Base-by-base conservation (phyloP, 2,797 vertebrate species). In the Dendrocincla fuliginosa region DNA sequence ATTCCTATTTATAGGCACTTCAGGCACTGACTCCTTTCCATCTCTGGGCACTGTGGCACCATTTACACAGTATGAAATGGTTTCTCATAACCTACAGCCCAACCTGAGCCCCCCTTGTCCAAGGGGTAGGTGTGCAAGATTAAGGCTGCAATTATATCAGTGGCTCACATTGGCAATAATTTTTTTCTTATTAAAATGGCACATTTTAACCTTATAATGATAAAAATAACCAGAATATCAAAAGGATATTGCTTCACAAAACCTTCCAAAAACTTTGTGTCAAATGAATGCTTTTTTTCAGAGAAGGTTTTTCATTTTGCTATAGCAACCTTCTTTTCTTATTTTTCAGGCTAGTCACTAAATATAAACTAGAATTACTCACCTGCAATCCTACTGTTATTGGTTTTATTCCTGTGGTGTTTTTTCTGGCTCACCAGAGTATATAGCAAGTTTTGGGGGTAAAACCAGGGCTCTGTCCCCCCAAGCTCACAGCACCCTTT, bases 401-500 rank as follows among this genome's bases (percentile, higher is more conserved):
- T 37, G 18, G 17, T 17, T n/a, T 61, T 46, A 71, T 46, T 25
- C n/a, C 33, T 20, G 6, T 1, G 4, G 2, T 7, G 2, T 32
- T 71, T 74, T 55, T 33, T 33, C 63, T 80, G 55, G 53, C 28
- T 85, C 39, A 32, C n/a, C 11, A 6, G 39, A 19, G 9, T 11
- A 1, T 7, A 39, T 10, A 9, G 24, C 4, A 69, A 39, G 11
- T 28, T 47, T 60, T 20, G 5, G 4, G 27, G 13, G 24, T 50
- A 28, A 50, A 55, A 57, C 1, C 11, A 13, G 22, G 28, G 10
- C 32, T 80, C 50, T 57, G 16, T n/a, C 3, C 16, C 5, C 18
- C 16, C 3, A 33, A 1, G 42, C 18, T 78, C 33, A 61, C 30
- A 44, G 2, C 13, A 13, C 30, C 10, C 15, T 1, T 0, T 11